Evolutionary conservation across 2,888 invertebrate genomes (phyloP).

Genomic region (Ornithoptera priamus): DNA sequence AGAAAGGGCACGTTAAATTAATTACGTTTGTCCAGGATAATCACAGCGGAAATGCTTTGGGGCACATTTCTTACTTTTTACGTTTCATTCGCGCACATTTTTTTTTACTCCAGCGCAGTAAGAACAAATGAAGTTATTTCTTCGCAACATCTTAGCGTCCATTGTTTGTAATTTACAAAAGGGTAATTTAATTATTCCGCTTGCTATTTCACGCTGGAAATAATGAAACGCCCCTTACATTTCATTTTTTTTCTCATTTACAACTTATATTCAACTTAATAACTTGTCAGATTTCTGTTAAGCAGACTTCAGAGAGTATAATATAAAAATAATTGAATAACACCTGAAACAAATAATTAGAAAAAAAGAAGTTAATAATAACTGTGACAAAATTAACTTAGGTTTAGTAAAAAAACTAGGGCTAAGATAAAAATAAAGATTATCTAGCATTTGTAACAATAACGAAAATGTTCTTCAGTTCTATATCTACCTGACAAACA

Average conservation of each 20-base stretch:
- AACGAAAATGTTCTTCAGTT: too few relatives aligned
- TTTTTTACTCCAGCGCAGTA: not conserved
- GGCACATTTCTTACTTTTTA: constrained; percentile 25
- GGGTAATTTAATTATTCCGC: constrained; percentile 4
- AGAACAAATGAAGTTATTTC: constrained; percentile 24
- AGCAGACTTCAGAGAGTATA: too few relatives aligned
- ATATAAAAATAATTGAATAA: too few relatives aligned
- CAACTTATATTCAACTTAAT: too few relatives aligned
- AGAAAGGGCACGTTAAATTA: constrained; percentile 27
- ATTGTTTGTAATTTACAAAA: constrained; percentile 1
- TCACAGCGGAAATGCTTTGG: constrained; percentile 27
- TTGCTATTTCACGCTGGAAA: not conserved
- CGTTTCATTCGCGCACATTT: constrained; percentile 22
- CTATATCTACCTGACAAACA: too few relatives aligned
- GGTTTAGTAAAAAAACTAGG: too few relatives aligned
- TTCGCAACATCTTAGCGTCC: constrained; percentile 17
- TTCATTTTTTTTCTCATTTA: not conserved
- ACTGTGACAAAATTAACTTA: too few relatives aligned
- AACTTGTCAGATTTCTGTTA: too few relatives aligned
- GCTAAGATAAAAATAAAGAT: too few relatives aligned
- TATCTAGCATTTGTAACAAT: too few relatives aligned
- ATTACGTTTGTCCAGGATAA: constrained; percentile 29
- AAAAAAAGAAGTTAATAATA: too few relatives aligned
- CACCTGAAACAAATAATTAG: too few relatives aligned
- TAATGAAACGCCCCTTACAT: not conserved